Base-by-base conservation (phyloP, 2,888 invertebrate genomes). In the Parthenolecanium corni region DNA sequence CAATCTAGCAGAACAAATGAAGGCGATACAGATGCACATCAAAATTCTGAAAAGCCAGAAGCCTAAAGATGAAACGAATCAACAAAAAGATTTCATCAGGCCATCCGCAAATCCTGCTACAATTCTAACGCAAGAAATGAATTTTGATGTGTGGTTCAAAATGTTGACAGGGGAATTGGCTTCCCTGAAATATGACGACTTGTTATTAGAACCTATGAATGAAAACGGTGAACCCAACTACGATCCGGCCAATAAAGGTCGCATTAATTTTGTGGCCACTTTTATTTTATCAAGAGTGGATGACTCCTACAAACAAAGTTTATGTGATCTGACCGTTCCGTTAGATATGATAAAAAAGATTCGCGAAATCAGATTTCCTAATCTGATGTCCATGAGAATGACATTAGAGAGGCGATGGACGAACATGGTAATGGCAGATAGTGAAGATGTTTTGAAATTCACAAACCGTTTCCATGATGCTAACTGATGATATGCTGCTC, bases 31-130 rank as follows among this genome's bases (percentile, higher is more conserved):
- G 16, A 18, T n/a, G 16, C 11, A n/a, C 11, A 6, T 46, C 6
- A 16, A 9, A n/a, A 16, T 16, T 46, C 16, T 46, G n/a, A n/a
- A n/a, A n/a, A n/a, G n/a, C n/a, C n/a, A n/a, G n/a, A n/a, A n/a
- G n/a, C n/a, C n/a, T n/a, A n/a, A n/a, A n/a, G 46, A 46, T 46
- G 11, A 46, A 46, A 46, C 11, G 46, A n/a, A 18, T 18, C 11
- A 46, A 46, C 46, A 46, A 46, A 46, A 46, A 46, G 11, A 46
- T n/a, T n/a, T 46, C 46, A 46, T 46, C 46, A 46, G 46, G n/a
- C n/a, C n/a, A n/a, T n/a, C n/a, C 38, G 38, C 11, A 11, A 12
- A 12, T 11, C 12, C 12, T 38, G 12, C 46, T 46, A 18, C 46
- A 11, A 6, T 9, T 46, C 46, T 46, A n/a, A 16, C 46, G n/a